phyloP scores from a whole-genome alignment of 2,113 vertebrate species.

The Zosterops japonicus region DNA sequence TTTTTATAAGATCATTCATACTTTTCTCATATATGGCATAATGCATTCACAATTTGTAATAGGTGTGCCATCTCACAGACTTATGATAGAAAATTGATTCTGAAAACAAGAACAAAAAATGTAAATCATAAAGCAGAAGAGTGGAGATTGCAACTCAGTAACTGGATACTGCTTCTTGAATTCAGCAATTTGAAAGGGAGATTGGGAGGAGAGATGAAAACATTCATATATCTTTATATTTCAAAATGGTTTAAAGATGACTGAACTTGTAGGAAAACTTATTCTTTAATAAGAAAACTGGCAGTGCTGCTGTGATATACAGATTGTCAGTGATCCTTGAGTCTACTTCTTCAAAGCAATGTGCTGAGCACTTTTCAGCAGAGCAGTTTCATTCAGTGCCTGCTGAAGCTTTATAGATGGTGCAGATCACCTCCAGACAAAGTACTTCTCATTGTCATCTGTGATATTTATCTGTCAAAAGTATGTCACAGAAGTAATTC shows the following conservation, averaged over 20 bases:
- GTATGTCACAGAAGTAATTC: conserved; percentile 52
- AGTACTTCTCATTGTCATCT: conserved; percentile 17
- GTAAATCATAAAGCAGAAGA: conserved; percentile 28
- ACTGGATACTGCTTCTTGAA: not conserved
- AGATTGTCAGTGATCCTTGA: conserved; percentile 54
- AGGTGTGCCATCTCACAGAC: not conserved
- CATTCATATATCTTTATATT: conserved; percentile 8
- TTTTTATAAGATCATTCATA: not conserved
- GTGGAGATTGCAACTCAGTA: not conserved
- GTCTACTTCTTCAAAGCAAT: conserved; percentile 59
- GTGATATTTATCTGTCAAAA: conserved; percentile 51
- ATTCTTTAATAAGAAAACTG: conserved; percentile 33
- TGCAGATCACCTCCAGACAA: conserved; percentile 61
- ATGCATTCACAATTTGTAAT: conserved; percentile 8
- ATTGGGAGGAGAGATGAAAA: not conserved
- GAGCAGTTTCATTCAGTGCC: conserved; percentile 15
- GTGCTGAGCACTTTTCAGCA: conserved; percentile 55
- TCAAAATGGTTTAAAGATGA: conserved; percentile 33
- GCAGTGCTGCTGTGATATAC: conserved; percentile 38
- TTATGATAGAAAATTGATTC: conserved; percentile 49
- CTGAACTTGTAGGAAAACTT: conserved; percentile 27
- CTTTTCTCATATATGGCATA: not conserved
- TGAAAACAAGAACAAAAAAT: conserved; percentile 42
- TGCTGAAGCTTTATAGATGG: conserved; percentile 44
- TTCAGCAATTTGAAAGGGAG: conserved; percentile 6